Base-by-base conservation (phyloP, 2,113 vertebrate species). In the Psilopogon haemacephalus region DNA sequence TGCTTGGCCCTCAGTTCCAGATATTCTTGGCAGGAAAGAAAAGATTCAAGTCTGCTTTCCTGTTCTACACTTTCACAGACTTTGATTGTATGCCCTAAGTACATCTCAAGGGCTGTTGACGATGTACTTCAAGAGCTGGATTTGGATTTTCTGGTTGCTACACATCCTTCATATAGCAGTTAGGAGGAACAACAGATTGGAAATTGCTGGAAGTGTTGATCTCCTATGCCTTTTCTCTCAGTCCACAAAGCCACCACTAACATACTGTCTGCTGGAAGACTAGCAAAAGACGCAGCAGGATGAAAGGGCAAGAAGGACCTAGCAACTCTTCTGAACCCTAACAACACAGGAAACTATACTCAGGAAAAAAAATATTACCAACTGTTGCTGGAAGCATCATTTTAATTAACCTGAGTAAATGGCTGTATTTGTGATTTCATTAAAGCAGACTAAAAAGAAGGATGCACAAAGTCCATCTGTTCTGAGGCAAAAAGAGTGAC, bases 161-260 rank as follows among this genome's bases (percentile, higher is more conserved):
- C 0, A 0, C 30, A n/a, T 11, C 15, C 14, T 46, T 68, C 9
- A 13, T 7, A 21, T 12, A 74, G 52, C 15, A 64, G 13, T 16
- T n/a, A 59, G 19, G 37, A 80, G 21, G 14, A 48, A 50, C 27
- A 60, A 37, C 7, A 4, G 44, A 63, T 8, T 64, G 42, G 48
- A 46, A 82, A 40, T 13, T 73, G 55, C 46, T 83, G n/a, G 26
- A 59, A 9, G 9, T 60, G 23, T 30, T 32, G 11, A 23, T 50
- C 38, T 60, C 38, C 15, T 35, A 13, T 14, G 38, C 4, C 10
- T 52, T 44, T 27, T 48, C 8, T 65, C 27, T 76, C 33, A 35
- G 20, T 13, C n/a, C 24, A 9, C 1, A 2, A 81, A 32, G 10
- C 52, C 27, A 46, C 9, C 14, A 5, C 35, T 73, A 33, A 44